Base-by-base conservation (phyloP, 1,140 invertebrate species). In the Paramacrobiotus metropolitanus region DNA sequence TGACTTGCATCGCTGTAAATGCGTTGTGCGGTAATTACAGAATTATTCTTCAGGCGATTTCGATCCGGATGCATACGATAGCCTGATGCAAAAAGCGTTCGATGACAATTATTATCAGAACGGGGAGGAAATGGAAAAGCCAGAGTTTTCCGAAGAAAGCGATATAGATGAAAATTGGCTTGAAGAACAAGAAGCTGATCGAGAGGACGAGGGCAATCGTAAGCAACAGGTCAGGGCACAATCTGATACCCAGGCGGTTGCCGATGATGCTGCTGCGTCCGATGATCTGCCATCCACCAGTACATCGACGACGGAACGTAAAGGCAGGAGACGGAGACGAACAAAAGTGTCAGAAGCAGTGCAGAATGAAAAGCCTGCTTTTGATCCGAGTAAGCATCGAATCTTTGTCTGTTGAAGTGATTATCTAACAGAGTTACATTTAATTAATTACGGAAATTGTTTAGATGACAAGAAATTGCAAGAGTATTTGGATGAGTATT, bases 401-500 rank as follows among this genome's bases (percentile, higher is more conserved):
- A n/a, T n/a, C n/a, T n/a, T n/a, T n/a, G n/a, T n/a, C n/a, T n/a
- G n/a, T n/a, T n/a, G n/a, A n/a, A n/a, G n/a, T n/a, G n/a, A n/a
- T n/a, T n/a, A n/a, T n/a, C n/a, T n/a, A n/a, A n/a, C n/a, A n/a
- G n/a, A n/a, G n/a, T n/a, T n/a, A n/a, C n/a, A n/a, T n/a, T n/a
- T n/a, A n/a, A n/a, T n/a, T n/a, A n/a, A n/a, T n/a, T n/a, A n/a
- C n/a, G n/a, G n/a, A n/a, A n/a, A n/a, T n/a, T n/a, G n/a, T n/a
- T n/a, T n/a, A 72, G 69, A 78, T 62, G 76, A 85, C 45, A 80
- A 83, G 70, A 81, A 82, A 1, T 90, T 88, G 74, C 78, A 84
- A 59, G 77, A 93, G 66, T 93, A 93, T 71, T 81, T 91, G 68
- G 85, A 94, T 70, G 87, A 94, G 71, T 93, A 93, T 74, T 95